Conservation (phyloP, 2,113 vertebrate genomes). For the Aramus guarauna region DNA sequence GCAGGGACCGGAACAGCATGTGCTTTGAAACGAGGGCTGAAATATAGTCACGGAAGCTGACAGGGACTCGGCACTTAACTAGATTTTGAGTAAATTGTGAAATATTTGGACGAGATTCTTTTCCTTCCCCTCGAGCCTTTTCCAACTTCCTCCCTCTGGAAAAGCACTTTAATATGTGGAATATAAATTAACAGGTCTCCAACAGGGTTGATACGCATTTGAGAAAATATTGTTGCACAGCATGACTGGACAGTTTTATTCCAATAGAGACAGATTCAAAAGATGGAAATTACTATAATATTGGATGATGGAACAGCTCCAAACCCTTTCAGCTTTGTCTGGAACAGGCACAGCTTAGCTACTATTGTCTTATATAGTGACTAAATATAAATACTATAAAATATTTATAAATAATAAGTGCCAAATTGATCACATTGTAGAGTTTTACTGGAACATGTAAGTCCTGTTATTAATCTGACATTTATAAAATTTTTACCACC, state of each 20-base stretch:
- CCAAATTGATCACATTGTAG: background rate
- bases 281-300: constrained; percentile 30
- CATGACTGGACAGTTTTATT: background rate
- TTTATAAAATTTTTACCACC: background rate
- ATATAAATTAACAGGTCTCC: constrained; percentile 29
- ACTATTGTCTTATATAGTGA: background rate
- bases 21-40: background rate
- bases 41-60: background rate
- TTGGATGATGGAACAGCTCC: constrained; percentile 24
- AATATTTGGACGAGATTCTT: constrained; percentile 30
- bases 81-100: background rate
- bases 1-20: background rate
- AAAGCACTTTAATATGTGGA: constrained; percentile 16
- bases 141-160: constrained; percentile 23
- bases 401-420: constrained; percentile 29
- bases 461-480: background rate
- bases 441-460: constrained; percentile 6
- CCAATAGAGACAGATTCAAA: background rate
- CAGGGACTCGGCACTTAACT: background rate
- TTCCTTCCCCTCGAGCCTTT: constrained; percentile 2
- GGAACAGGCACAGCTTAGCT: background rate
- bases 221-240: constrained; percentile 41
- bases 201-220: background rate
- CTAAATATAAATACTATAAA: constrained; percentile 34
- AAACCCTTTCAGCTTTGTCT: constrained; percentile 34